Conservation (phyloP, 2,888 invertebrate species). For the Hirtodrosophila alboralis region DNA sequence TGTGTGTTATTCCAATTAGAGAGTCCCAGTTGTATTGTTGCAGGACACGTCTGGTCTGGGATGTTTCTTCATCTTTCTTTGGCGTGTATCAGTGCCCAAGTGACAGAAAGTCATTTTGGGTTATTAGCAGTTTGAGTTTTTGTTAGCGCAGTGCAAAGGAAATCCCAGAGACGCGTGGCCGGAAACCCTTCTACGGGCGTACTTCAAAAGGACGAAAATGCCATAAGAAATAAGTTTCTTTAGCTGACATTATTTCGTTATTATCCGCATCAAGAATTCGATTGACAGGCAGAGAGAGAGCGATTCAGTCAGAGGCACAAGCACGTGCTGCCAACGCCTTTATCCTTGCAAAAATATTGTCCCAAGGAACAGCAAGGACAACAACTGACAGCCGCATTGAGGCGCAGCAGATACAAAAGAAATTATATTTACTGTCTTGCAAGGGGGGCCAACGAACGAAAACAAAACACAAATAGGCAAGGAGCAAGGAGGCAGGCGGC, state of each 20-base stretch:
- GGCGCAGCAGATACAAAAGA: constrained; percentile 63
- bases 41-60: constrained; percentile 19
- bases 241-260: constrained; percentile 78
- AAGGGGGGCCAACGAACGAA: constrained; percentile 39
- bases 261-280: constrained; percentile 78
- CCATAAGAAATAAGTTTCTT: constrained; percentile 56
- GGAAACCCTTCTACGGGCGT: constrained; percentile 54
- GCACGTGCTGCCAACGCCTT: constrained; percentile 74
- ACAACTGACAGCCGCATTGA: constrained; percentile 45
- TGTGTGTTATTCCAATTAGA: constrained; percentile 51
- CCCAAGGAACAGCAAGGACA: constrained; percentile 58
- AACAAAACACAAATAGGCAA: constrained; percentile 66
- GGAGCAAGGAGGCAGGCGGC: constrained; percentile 10
- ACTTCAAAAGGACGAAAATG: constrained; percentile 56
- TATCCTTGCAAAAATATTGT: constrained; percentile 76
- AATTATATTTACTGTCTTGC: constrained; percentile 63
- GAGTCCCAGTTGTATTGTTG: constrained; percentile 17
- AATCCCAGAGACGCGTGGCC: constrained; percentile 13
- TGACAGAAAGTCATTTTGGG: constrained; percentile 72
- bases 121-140: constrained; percentile 66
- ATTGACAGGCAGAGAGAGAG: constrained; percentile 72
- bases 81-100: constrained; percentile 58
- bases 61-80: constrained; percentile 9
- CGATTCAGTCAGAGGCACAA: constrained; percentile 42
- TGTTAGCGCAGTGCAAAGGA: neutral